A percentile compares a stretch with the other conserved stretches of the same genome.
Conservation (phyloP, 2,113 vertebrate species). For the Benitochromis conjunctus region DNA sequence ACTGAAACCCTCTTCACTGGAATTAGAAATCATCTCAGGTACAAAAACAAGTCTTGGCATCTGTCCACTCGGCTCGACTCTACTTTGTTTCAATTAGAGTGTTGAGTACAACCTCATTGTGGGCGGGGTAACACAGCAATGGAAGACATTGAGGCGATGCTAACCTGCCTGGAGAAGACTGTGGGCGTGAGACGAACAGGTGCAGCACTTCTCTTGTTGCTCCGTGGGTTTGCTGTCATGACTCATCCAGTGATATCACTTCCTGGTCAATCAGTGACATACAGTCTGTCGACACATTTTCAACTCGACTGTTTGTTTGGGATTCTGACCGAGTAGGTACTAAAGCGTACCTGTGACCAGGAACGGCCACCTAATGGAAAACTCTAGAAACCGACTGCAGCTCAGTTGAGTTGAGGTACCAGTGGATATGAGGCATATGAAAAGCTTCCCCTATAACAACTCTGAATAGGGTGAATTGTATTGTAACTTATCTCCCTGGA, state of each 20-base stretch:
- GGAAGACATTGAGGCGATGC: too few species aligned
- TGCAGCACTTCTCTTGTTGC: not conserved
- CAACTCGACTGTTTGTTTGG: not conserved
- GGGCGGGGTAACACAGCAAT: too few species aligned
- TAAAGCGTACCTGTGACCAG: not conserved
- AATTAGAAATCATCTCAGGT: too few species aligned
- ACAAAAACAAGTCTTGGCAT: too few species aligned
- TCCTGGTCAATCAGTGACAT: not conserved
- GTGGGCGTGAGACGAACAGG: not conserved
- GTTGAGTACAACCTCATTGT: too few species aligned
- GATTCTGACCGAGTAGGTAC: not conserved
- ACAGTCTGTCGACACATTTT: not conserved
- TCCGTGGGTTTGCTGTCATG: not conserved
- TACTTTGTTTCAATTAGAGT: too few species aligned
- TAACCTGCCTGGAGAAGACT: not conserved
- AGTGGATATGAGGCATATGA: not conserved
- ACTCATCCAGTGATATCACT: not conserved
- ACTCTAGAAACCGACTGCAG: too few species aligned
- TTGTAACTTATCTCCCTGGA: not conserved
- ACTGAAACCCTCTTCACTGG: too few species aligned
- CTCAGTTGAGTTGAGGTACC: too few species aligned
- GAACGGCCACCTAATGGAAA: not conserved
- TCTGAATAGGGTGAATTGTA: not conserved
- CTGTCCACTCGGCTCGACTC: too few species aligned
- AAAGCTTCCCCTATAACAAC: not conserved